Percentiles rank a stretch among this genome's conserved stretches.
These are phyloP conservation scores for Drosophila ambigua DNA, from an alignment of 1,140 invertebrate genomes.

Conservation along the genomic window DNA sequence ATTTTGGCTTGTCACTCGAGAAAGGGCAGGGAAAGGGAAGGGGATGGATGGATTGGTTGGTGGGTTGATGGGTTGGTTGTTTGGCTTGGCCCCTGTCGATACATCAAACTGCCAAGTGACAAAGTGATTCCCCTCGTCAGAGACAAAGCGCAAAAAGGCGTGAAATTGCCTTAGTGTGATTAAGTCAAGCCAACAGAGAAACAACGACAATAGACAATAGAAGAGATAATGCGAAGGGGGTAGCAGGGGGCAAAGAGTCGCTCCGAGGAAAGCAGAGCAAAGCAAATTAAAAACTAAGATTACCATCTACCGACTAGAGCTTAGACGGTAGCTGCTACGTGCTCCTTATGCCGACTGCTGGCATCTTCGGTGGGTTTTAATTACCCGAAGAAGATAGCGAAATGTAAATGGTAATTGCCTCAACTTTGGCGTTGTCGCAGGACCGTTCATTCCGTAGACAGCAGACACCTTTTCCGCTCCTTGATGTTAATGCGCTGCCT, in stretches of 20 bases:
- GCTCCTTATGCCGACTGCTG: slow-evolving; percentile 64
- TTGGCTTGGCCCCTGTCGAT: slow-evolving; percentile 63
- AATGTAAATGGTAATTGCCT: slow-evolving; percentile 75
- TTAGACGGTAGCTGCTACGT: slow-evolving; percentile 63
- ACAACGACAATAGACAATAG: background rate
- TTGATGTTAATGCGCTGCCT: slow-evolving; percentile 62
- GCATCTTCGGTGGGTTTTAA: slow-evolving; percentile 48
- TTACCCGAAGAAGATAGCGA: slow-evolving; percentile 60
- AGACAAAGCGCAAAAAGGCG: slow-evolving; percentile 74
- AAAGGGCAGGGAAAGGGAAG: background rate
- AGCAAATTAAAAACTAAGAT: slow-evolving; percentile 72
- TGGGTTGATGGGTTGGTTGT: slow-evolving; percentile 30
- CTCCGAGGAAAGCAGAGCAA: slow-evolving; percentile 1
- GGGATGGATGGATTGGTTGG: slow-evolving; percentile 16
- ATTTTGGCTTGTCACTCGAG: slow-evolving; percentile 28
- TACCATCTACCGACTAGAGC: slow-evolving; percentile 50
- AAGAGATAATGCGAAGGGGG: background rate
- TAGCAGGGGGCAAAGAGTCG: background rate
- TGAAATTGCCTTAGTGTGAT: slow-evolving; percentile 83
- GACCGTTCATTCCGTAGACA: slow-evolving; percentile 56
- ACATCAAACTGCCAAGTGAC: slow-evolving; percentile 78
- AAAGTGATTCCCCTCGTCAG: slow-evolving; percentile 63
- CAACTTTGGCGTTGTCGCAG: slow-evolving; percentile 14
- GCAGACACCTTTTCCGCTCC: slow-evolving; percentile 72
- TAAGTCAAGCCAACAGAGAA: slow-evolving; percentile 59